Conservation (phyloP, 1,140 invertebrate genomes). For the Brachionus koreanus region DNA sequence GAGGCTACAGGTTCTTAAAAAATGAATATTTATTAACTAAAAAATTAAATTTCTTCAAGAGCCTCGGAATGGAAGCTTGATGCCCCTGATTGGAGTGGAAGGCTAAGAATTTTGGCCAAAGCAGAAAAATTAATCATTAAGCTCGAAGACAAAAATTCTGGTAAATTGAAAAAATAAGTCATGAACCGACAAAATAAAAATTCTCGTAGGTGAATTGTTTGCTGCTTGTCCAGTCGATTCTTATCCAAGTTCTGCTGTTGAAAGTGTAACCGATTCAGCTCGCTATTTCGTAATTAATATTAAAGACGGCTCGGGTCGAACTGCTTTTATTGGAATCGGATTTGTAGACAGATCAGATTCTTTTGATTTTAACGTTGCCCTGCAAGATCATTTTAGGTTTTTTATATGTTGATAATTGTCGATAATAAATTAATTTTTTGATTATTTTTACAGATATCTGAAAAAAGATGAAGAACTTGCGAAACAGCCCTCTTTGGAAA, state of each 20-base stretch:
- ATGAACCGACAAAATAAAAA: neutral
- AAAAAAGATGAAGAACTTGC: conserved; percentile 80
- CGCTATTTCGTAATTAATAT: conserved; percentile 95
- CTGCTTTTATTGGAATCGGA: conserved; percentile 93
- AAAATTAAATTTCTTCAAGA: conserved; percentile 54
- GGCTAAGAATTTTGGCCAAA: conserved; percentile 82
- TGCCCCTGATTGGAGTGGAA: conserved; percentile 90
- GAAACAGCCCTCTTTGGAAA: conserved; percentile 58
- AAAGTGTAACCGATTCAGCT: conserved; percentile 93
- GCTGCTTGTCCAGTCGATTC: conserved; percentile 94
- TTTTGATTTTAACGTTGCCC: conserved; percentile 95
- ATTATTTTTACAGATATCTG: conserved; percentile 64
- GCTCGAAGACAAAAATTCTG: conserved; percentile 88
- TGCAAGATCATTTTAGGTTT: conserved; percentile 94
- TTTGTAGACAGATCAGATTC: conserved; percentile 96
- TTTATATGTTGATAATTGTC: neutral
- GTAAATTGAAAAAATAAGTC: conserved; percentile 48
- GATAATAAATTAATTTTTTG: neutral
- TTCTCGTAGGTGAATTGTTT: conserved; percentile 74
- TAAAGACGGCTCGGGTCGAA: conserved; percentile 87
- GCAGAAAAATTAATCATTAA: conserved; percentile 80
- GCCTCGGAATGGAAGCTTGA: conserved; percentile 96
- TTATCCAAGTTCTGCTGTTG: conserved; percentile 88
- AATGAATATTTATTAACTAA: neutral
- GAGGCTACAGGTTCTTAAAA: conserved; percentile 79